These are phyloP conservation scores for Chamaea fasciata DNA, from an alignment of 2,113 vertebrate species.

Conservation along the genomic window DNA sequence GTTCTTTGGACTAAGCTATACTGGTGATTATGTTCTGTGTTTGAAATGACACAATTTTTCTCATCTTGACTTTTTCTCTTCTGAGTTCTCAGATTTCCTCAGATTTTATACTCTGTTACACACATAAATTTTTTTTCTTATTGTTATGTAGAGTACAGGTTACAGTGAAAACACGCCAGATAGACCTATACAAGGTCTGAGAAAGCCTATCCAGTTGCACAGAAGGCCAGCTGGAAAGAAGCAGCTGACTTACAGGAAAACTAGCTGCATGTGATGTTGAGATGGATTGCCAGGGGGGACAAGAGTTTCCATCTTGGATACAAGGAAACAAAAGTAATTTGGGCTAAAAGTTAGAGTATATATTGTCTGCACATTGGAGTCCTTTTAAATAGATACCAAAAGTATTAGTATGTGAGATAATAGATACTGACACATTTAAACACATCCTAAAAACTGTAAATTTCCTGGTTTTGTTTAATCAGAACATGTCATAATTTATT, in stretches of 20 bases:
- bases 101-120: neutral
- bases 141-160: neutral
- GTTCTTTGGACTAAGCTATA: neutral
- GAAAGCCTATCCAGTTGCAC: neutral
- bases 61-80: neutral
- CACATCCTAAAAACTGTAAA: neutral
- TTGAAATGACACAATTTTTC: neutral
- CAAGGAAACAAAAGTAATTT: neutral
- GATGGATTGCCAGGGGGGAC: neutral
- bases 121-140: neutral
- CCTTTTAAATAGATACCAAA: neutral
- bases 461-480: neutral
- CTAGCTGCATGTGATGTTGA: neutral
- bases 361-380: neutral
- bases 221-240: neutral
- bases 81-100: neutral
- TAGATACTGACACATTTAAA: neutral
- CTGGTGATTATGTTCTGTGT: neutral
- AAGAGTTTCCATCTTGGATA: neutral
- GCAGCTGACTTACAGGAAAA: neutral
- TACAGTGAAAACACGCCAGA: neutral
- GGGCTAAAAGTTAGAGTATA: neutral
- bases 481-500: neutral
- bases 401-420: neutral
- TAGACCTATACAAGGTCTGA: neutral